These are phyloP conservation scores for Heliconius hewitsoni DNA, from an alignment of 1,140 invertebrate species.

Conservation along the genomic window DNA sequence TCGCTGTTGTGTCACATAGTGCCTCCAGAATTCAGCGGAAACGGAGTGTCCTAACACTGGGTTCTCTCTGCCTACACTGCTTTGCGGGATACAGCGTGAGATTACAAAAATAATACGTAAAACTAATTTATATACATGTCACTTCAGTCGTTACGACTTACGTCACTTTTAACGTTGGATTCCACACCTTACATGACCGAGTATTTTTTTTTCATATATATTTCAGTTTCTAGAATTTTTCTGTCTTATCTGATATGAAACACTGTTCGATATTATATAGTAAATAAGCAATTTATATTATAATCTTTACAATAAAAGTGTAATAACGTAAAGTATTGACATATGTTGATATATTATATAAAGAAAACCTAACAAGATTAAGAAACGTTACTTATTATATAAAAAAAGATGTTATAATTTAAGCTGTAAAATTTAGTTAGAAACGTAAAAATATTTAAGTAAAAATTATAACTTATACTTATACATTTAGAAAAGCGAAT, in stretches of 20 bases:
- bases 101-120: too few species aligned
- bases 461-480: too few species aligned
- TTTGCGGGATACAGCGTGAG: too few species aligned
- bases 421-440: too few species aligned
- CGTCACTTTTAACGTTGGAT: not conserved
- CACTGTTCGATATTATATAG: not conserved
- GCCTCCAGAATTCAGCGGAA: too few species aligned
- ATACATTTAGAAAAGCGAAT: too few species aligned
- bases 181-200: not conserved
- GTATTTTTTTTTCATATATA: not conserved
- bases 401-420: too few species aligned
- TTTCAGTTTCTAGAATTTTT: not conserved
- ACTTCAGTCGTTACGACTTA: not conserved
- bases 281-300: not conserved
- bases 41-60: too few species aligned
- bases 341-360: not conserved
- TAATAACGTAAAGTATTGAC: not conserved
- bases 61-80: too few species aligned
- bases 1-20: too few species aligned
- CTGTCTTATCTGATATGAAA: not conserved
- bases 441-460: too few species aligned
- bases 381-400: too few species aligned
- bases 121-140: not conserved
- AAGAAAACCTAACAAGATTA: conserved; percentile 1
- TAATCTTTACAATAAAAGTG: not conserved